These are phyloP conservation scores for Eupristina koningsbergeri DNA, from an alignment of 1,140 invertebrate species.

Conservation along the genomic window DNA sequence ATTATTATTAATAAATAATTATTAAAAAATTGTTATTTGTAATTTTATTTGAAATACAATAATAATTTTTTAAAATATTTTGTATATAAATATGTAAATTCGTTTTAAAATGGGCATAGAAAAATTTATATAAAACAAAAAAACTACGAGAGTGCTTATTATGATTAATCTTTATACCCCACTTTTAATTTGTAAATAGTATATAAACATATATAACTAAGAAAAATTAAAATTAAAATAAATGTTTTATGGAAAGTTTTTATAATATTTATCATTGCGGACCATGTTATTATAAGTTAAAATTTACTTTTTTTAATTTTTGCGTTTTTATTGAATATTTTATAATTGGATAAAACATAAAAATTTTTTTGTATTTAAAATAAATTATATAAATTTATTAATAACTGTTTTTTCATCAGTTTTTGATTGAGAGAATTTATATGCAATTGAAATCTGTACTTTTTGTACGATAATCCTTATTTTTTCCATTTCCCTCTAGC, in stretches of 20 bases:
- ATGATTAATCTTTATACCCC: not conserved
- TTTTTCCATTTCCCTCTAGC: not conserved
- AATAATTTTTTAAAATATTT: not conserved
- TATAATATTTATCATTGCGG: not conserved
- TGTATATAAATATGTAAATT: constrained; percentile 5
- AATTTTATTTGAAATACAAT: not conserved
- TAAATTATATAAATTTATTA: constrained; percentile 12
- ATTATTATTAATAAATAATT: too few species aligned
- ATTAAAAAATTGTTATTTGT: not conserved
- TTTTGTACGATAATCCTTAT: not conserved
- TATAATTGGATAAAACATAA: not conserved
- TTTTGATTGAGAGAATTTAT: not conserved
- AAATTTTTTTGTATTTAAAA: constrained; percentile 18
- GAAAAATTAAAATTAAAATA: not conserved
- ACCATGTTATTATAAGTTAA: constrained; percentile 1
- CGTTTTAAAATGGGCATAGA: constrained; percentile 3
- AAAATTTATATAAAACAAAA: not conserved
- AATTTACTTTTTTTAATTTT: not conserved
- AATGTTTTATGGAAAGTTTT: not conserved
- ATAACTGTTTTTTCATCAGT: not conserved
- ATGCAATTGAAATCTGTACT: not conserved
- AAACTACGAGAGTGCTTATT: not conserved
- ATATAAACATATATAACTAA: not conserved
- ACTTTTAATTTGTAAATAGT: not conserved
- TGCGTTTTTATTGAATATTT: not conserved